Percentiles rank a stretch among this genome's conserved stretches.
phyloP scores from a whole-genome alignment of 2,888 invertebrate genomes.

The Eupithecia vulgata region DNA sequence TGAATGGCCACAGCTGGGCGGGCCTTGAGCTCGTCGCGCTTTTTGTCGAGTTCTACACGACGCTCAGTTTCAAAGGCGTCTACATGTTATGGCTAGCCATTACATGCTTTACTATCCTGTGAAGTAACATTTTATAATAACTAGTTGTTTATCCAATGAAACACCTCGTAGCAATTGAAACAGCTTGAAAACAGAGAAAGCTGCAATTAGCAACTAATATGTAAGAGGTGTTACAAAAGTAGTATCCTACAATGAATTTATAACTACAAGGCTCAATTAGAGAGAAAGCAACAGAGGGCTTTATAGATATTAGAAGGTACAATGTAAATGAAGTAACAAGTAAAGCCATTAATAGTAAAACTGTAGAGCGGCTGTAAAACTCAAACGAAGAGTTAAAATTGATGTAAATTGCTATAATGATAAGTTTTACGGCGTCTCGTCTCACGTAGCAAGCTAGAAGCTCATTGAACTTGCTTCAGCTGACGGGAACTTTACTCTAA shows the following conservation, averaged over 20 bases:
- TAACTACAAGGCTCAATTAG: conserved; percentile 79
- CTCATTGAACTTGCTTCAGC: conserved; percentile 24
- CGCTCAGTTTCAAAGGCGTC: no score
- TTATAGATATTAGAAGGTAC: conserved; percentile 36
- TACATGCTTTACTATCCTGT: conserved; percentile 31
- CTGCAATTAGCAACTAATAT: conserved; percentile 75
- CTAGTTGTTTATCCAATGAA: conserved; percentile 61
- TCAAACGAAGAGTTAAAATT: conserved; percentile 47
- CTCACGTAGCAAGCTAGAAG: conserved; percentile 28
- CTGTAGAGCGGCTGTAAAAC: conserved; percentile 39
- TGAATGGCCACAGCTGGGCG: no score
- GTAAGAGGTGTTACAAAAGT: conserved; percentile 77
- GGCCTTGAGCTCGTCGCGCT: no score
- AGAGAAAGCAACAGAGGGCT: conserved; percentile 76
- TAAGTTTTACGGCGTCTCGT: conserved; percentile 31
- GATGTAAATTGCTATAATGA: conserved; percentile 41
- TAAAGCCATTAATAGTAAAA: conserved; percentile 50
- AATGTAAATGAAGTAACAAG: conserved; percentile 51
- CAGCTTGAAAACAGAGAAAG: conserved; percentile 74
- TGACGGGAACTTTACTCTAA: conserved; percentile 15
- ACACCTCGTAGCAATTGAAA: conserved; percentile 63
- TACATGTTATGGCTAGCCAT: no score
- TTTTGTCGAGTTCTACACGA: no score
- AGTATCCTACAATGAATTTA: conserved; percentile 77
- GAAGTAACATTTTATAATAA: conserved; percentile 40